Percentiles rank a stretch among this genome's conserved stretches.
Evolutionary conservation across 2,888 invertebrate genomes (phyloP).

Genomic region (Sacculina carcini): DNA sequence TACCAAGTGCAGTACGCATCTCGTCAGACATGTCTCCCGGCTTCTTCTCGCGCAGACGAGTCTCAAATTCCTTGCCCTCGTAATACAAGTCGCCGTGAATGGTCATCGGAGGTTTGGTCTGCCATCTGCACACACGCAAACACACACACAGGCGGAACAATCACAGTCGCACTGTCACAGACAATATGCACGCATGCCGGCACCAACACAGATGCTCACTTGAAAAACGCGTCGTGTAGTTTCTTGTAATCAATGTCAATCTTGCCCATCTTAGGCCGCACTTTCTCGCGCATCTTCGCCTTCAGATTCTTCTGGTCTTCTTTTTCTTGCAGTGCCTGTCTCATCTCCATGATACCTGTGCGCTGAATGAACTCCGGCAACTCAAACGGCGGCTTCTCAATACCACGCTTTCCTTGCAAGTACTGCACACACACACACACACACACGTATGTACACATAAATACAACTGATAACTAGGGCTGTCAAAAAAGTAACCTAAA

Average conservation of each 20-base stretch:
- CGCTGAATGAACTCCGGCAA: slow-evolving; percentile 94
- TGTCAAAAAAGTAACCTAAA: too few relatives aligned
- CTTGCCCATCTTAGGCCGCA: slow-evolving; percentile 91
- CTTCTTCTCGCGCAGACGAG: slow-evolving; percentile 87
- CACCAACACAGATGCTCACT: slow-evolving; percentile 25
- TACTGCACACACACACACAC: slow-evolving; percentile 25
- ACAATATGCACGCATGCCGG: too few relatives aligned
- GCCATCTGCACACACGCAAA: too few relatives aligned
- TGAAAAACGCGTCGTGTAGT: slow-evolving; percentile 95
- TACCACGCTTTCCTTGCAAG: slow-evolving; percentile 86
- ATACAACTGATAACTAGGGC: too few relatives aligned
- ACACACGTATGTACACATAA: too few relatives aligned
- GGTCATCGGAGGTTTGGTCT: slow-evolving; percentile 95
- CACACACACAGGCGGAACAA: too few relatives aligned
- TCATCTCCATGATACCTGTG: slow-evolving; percentile 99
- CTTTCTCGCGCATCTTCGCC: slow-evolving; percentile 87
- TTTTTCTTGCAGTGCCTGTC: slow-evolving; percentile 90
- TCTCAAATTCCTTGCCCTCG: slow-evolving; percentile 97
- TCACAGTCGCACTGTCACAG: too few relatives aligned
- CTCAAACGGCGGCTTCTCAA: slow-evolving; percentile 96
- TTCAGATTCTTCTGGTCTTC: slow-evolving; percentile 69
- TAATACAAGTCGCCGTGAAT: slow-evolving; percentile 97
- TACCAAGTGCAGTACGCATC: slow-evolving; percentile 78
- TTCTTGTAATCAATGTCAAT: slow-evolving; percentile 99
- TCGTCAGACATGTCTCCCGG: slow-evolving; percentile 94